These are phyloP conservation scores for Chrysomallon squamiferum DNA, from an alignment of 1,140 invertebrate genomes.

Conservation along the genomic window DNA sequence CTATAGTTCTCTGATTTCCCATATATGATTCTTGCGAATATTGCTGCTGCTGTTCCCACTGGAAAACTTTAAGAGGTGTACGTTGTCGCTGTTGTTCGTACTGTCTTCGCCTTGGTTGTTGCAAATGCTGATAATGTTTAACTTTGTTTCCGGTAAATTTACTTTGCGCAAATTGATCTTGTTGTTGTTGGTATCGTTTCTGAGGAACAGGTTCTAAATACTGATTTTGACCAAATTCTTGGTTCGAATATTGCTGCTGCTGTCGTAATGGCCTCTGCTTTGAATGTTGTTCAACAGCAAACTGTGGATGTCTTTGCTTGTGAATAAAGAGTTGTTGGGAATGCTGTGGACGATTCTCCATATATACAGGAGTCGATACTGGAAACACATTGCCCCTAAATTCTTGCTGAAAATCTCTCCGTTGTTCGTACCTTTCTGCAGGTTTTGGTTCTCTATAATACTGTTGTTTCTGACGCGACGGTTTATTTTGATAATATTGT, in stretches of 20 bases:
- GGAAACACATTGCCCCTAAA: too few relatives aligned
- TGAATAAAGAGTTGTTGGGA: too few relatives aligned
- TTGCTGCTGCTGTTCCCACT: not conserved
- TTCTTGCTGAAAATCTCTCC: too few relatives aligned
- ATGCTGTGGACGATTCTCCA: too few relatives aligned
- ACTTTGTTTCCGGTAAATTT: not conserved
- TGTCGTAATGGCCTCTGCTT: not conserved
- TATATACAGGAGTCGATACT: too few relatives aligned
- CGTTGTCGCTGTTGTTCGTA: constrained; percentile 1
- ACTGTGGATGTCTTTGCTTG: too few relatives aligned
- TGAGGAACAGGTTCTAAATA: too few relatives aligned
- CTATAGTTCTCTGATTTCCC: too few relatives aligned
- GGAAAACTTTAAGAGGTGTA: too few relatives aligned
- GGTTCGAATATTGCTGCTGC: constrained; percentile 1
- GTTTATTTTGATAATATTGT: not conserved
- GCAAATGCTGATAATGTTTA: not conserved
- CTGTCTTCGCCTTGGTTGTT: not conserved
- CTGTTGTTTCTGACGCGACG: not conserved
- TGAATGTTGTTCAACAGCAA: too few relatives aligned
- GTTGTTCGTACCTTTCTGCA: not conserved
- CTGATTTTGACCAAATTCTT: too few relatives aligned
- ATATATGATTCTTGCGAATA: too few relatives aligned
- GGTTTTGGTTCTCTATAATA: not conserved
- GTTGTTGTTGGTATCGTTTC: not conserved
- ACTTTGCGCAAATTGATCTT: not conserved